phyloP scores from a whole-genome alignment of 2,888 invertebrate genomes.

The Xanthia togata region DNA sequence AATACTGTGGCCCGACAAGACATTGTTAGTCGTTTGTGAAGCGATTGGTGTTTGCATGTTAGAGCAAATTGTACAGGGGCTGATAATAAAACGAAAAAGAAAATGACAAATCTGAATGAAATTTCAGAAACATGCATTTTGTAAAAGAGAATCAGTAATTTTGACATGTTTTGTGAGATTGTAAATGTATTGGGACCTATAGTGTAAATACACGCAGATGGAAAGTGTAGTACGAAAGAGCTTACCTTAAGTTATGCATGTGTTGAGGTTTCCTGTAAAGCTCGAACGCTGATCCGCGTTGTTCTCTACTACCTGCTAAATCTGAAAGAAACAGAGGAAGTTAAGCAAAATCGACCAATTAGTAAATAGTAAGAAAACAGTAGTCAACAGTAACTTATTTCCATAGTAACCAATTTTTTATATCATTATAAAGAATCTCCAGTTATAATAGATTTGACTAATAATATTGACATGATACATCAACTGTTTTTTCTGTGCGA shows the following conservation, averaged over 20 bases:
- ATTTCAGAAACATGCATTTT: slow-evolving; percentile 79
- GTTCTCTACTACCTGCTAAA: slow-evolving; percentile 96
- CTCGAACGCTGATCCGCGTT: slow-evolving; percentile 98
- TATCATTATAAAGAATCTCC: neutral
- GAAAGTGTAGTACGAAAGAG: slow-evolving; percentile 31
- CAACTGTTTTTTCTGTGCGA: neutral
- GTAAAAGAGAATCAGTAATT: slow-evolving; percentile 31
- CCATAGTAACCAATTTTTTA: slow-evolving; percentile 1
- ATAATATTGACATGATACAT: neutral
- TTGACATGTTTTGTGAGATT: slow-evolving; percentile 50
- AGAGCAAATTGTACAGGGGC: slow-evolving; percentile 90
- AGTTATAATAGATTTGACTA: neutral
- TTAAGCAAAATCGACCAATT: neutral
- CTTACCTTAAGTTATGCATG: slow-evolving; percentile 95
- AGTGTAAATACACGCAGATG: slow-evolving; percentile 38
- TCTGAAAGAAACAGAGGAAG: slow-evolving; percentile 74
- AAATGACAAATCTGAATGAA: slow-evolving; percentile 48
- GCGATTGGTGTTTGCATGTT: slow-evolving; percentile 91
- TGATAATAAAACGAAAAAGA: slow-evolving; percentile 60
- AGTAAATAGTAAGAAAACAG: neutral
- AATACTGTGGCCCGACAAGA: slow-evolving; percentile 88
- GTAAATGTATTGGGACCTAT: slow-evolving; percentile 47
- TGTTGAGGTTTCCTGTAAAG: slow-evolving; percentile 97
- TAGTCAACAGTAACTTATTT: slow-evolving; percentile 3
- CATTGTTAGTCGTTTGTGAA: slow-evolving; percentile 90